Evolutionary conservation across 2,888 invertebrate species (phyloP).

Genomic region (Cosmopolites sordidus): DNA sequence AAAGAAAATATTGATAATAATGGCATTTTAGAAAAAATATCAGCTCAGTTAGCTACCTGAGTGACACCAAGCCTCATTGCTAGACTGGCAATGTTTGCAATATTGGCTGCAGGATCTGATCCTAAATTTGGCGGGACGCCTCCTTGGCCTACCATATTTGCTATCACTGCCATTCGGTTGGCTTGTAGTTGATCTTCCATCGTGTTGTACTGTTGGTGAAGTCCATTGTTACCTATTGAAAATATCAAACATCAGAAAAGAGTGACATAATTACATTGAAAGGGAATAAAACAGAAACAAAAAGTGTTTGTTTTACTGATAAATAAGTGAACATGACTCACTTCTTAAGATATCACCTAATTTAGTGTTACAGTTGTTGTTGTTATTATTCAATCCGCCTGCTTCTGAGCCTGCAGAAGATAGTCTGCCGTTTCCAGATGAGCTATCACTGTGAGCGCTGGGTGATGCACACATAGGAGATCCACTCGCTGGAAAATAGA

Average conservation of each 20-base stretch:
- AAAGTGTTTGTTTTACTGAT: not conserved
- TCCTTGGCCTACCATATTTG: slow-evolving; percentile 63
- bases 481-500: slow-evolving; percentile 45
- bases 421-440: slow-evolving; percentile 73
- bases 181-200: slow-evolving; percentile 56
- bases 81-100: slow-evolving; percentile 67
- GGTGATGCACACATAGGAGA: slow-evolving; percentile 76
- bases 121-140: slow-evolving; percentile 56
- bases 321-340: slow-evolving; percentile 31
- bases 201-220: slow-evolving; percentile 56
- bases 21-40: not conserved
- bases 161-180: slow-evolving; percentile 66
- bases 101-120: slow-evolving; percentile 59
- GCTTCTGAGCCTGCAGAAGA: slow-evolving; percentile 78
- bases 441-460: slow-evolving; percentile 81
- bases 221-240: slow-evolving; percentile 53
- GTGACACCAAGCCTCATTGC: slow-evolving; percentile 64
- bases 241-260: not conserved
- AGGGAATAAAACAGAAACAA: too few relatives aligned
- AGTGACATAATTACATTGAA: too few relatives aligned
- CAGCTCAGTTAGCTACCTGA: slow-evolving; percentile 41
- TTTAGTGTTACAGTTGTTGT: slow-evolving; percentile 61
- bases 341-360: slow-evolving; percentile 51
- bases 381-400: slow-evolving; percentile 66
- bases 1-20: not conserved